Percentiles rank a stretch among this genome's conserved stretches.
phyloP scores from a whole-genome alignment of 2,888 invertebrate species.

The Bugula neritina region DNA sequence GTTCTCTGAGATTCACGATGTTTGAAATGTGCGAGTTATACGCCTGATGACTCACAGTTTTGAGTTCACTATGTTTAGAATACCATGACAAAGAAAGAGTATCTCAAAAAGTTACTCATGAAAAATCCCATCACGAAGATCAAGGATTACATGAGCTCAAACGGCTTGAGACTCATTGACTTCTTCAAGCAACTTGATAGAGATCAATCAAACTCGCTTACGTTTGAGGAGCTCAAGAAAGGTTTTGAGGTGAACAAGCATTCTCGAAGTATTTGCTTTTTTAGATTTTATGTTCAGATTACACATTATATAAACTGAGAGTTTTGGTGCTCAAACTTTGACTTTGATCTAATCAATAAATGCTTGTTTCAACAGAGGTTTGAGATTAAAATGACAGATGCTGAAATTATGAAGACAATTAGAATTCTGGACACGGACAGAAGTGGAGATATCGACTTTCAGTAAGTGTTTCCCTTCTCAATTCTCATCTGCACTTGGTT shows the following conservation, averaged over 20 bases:
- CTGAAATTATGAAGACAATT: conserved; percentile 22
- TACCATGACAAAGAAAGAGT: conserved; percentile 28
- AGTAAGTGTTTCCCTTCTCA: too few relatives aligned
- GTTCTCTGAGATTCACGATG: too few relatives aligned
- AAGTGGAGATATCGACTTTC: conserved; percentile 23
- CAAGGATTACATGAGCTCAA: conserved; percentile 35
- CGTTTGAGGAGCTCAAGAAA: conserved; percentile 38
- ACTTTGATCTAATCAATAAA: too few relatives aligned
- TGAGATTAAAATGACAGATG: background rate
- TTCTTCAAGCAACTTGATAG: conserved; percentile 47
- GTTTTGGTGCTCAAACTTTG: too few relatives aligned
- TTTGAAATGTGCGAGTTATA: too few relatives aligned
- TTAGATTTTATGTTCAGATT: too few relatives aligned
- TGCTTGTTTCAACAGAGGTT: conserved; percentile 6
- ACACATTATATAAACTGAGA: too few relatives aligned
- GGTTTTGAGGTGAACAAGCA: conserved; percentile 32
- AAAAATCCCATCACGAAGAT: conserved; percentile 43
- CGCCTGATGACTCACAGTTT: too few relatives aligned
- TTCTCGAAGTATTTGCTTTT: too few relatives aligned
- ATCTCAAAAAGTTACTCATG: conserved; percentile 35
- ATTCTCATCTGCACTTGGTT: too few relatives aligned
- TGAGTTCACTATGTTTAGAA: too few relatives aligned
- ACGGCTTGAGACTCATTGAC: conserved; percentile 43
- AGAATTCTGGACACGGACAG: conserved; percentile 11
- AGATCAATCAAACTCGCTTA: conserved; percentile 40